Conservation (phyloP, 2,888 invertebrate species). For the Cerceris rybyensis region DNA sequence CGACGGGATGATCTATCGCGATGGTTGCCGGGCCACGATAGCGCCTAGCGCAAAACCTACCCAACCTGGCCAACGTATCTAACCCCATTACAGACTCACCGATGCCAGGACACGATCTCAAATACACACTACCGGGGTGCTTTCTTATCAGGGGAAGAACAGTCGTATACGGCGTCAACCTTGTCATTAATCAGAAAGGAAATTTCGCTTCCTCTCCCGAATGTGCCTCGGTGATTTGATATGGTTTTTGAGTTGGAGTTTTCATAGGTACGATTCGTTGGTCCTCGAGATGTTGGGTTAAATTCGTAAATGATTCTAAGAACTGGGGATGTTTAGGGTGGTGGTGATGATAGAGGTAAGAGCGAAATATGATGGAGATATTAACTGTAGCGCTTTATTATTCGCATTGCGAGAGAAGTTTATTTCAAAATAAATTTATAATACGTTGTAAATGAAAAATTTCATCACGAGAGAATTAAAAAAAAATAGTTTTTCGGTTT, state of each 20-base stretch:
- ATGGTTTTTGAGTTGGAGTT: conserved; percentile 4
- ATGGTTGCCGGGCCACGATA: conserved; percentile 76
- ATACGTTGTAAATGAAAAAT: too few species aligned
- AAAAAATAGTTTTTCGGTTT: too few species aligned
- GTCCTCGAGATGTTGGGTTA: not conserved
- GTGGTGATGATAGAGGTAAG: too few species aligned
- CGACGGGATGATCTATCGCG: conserved; percentile 77
- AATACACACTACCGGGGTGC: conserved; percentile 69
- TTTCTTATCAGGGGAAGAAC: conserved; percentile 73
- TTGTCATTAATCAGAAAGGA: conserved; percentile 70
- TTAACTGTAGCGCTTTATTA: too few species aligned
- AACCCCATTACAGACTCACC: conserved; percentile 78
- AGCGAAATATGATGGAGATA: too few species aligned
- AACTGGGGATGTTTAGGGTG: too few species aligned
- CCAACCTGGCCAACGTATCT: conserved; percentile 58
- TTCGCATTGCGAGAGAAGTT: too few species aligned
- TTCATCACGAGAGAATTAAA: too few species aligned
- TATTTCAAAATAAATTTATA: too few species aligned
- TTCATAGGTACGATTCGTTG: not conserved
- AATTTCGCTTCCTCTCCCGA: conserved; percentile 45
- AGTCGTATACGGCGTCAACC: conserved; percentile 69
- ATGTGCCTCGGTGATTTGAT: conserved; percentile 3
- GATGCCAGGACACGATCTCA: conserved; percentile 79
- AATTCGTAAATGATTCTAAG: too few species aligned
- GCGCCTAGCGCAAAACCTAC: conserved; percentile 59